These are phyloP conservation scores for Acanthosepion lycidas DNA, from an alignment of 2,888 invertebrate genomes.

Conservation along the genomic window DNA sequence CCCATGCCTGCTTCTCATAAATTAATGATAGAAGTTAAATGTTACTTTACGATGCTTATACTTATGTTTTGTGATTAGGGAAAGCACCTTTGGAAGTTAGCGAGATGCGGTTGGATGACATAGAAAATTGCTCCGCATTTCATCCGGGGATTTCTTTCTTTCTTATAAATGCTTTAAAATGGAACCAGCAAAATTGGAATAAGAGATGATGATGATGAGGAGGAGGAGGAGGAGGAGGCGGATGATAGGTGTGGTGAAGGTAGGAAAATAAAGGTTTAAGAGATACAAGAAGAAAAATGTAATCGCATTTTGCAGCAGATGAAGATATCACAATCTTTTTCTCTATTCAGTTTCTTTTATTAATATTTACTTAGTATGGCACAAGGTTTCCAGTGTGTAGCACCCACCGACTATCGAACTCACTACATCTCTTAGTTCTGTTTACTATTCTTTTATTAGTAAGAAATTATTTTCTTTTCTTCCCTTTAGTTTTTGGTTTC, in stretches of 20 bases:
- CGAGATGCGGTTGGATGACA: background rate
- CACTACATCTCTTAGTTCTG: background rate
- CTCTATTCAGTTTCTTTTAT: background rate
- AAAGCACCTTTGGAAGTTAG: background rate
- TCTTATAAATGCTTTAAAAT: background rate
- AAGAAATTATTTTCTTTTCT: too few relatives aligned
- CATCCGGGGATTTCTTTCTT: background rate
- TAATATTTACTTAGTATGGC: background rate
- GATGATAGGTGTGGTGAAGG: background rate
- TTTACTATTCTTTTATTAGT: too few relatives aligned
- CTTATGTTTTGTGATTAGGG: background rate
- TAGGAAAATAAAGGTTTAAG: background rate
- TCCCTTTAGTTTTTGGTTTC: too few relatives aligned
- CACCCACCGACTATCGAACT: background rate
- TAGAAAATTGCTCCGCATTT: background rate
- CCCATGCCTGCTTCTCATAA: background rate
- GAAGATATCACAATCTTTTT: background rate
- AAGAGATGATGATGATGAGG: background rate
- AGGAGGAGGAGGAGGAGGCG: too few relatives aligned
- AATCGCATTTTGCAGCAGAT: too few relatives aligned
- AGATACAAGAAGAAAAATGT: background rate
- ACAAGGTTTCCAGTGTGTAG: background rate
- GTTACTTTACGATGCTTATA: background rate
- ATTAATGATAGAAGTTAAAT: background rate
- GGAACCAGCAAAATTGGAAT: background rate